A percentile compares a stretch with the other conserved stretches of the same genome.
These are phyloP conservation scores for Borostomias antarcticus DNA, from an alignment of 2,797 vertebrate genomes.

Conservation along the genomic window DNA sequence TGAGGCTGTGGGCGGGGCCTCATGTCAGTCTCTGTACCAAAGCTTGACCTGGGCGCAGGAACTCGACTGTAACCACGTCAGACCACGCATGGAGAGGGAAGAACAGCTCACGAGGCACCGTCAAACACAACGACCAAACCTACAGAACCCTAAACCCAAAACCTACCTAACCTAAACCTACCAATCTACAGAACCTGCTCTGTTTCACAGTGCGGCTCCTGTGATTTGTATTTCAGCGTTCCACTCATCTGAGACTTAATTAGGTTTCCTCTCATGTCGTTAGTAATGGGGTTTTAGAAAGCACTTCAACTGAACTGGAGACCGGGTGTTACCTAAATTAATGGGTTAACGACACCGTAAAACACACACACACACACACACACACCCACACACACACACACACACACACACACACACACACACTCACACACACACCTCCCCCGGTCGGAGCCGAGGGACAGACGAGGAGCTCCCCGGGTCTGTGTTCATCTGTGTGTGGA, in stretches of 20 bases:
- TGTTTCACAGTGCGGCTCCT: background rate
- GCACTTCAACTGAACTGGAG: conserved; percentile 56
- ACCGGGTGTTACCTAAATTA: conserved; percentile 1
- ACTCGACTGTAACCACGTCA: conserved; percentile 5
- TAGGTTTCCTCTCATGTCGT: background rate
- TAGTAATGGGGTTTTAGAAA: conserved; percentile 33
- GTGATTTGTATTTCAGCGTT: background rate
- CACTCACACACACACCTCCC: conserved; percentile 8
- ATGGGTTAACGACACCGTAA: conserved; percentile 8
- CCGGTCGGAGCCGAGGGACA: background rate
- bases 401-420: conserved; percentile 12
- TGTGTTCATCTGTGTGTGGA: conserved; percentile 12
- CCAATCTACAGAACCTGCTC: background rate
- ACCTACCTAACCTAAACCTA: no score
- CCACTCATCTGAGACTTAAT: background rate
- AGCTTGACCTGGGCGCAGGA: background rate
- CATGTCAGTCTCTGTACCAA: background rate
- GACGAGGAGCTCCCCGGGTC: background rate
- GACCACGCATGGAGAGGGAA: background rate
- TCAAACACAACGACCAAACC: conserved; percentile 22
- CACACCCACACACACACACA: conserved; percentile 11
- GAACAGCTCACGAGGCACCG: conserved; percentile 22
- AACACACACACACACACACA: background rate
- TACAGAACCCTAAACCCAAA: no score
- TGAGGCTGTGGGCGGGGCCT: conserved; percentile 23